A percentile compares a stretch with the other conserved stretches of the same genome.
phyloP scores from a whole-genome alignment of 2,113 vertebrate genomes.

The Chaetops frenatus region DNA sequence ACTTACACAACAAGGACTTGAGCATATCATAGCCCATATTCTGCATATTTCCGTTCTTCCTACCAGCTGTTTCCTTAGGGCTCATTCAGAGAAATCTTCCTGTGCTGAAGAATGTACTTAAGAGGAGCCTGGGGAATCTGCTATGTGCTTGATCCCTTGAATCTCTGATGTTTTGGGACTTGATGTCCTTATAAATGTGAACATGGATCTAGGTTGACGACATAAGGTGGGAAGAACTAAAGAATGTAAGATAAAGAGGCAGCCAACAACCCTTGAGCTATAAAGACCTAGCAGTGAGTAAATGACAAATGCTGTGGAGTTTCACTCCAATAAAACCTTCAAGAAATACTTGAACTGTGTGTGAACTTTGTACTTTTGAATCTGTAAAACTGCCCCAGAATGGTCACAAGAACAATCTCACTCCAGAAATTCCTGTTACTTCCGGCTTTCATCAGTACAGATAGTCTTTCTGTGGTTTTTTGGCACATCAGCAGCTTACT shows the following conservation, averaged over 20 bases:
- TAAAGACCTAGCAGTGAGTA: background rate
- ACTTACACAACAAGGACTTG: background rate
- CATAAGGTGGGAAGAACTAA: background rate
- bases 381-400: background rate
- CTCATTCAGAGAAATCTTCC: background rate
- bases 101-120: background rate
- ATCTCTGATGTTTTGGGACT: background rate
- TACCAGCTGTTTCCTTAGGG: background rate
- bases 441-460: background rate
- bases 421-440: background rate
- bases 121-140: background rate
- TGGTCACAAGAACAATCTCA: accelerated
- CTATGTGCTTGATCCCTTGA: background rate
- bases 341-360: background rate
- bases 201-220: background rate
- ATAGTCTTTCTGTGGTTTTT: background rate
- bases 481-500: background rate
- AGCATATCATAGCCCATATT: background rate
- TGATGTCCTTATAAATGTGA: background rate
- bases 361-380: background rate
- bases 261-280: background rate
- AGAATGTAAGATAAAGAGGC: background rate
- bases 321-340: background rate
- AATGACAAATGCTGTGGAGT: background rate
- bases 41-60: background rate